A percentile compares a stretch with the other conserved stretches of the same genome.
These are phyloP conservation scores for Enteromius radiatus DNA, from an alignment of 2,797 vertebrate genomes.

Conservation along the genomic window DNA sequence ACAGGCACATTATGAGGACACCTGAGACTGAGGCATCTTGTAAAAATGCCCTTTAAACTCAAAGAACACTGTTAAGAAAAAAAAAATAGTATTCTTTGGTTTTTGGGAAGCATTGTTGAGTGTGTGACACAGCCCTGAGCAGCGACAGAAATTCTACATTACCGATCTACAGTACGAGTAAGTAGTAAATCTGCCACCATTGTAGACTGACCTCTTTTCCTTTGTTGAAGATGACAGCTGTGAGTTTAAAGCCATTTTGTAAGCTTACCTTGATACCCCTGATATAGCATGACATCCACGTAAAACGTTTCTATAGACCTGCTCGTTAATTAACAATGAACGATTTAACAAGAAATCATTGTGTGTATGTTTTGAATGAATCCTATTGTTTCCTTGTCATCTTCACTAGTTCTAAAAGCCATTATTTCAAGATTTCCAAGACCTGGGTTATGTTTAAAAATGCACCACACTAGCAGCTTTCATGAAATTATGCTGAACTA, in stretches of 20 bases:
- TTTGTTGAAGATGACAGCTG: neutral
- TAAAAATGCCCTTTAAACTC: too few relatives aligned
- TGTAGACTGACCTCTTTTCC: neutral
- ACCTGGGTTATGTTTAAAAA: conserved; percentile 63
- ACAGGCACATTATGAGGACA: too few relatives aligned
- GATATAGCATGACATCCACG: neutral
- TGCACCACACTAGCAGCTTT: conserved; percentile 61
- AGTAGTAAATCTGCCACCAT: neutral
- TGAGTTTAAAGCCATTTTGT: neutral
- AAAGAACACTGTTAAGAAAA: too few relatives aligned
- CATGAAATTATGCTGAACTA: conserved; percentile 60
- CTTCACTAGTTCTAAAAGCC: neutral
- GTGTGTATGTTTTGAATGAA: neutral
- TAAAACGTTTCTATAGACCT: neutral
- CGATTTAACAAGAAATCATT: neutral
- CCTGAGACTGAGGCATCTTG: too few relatives aligned
- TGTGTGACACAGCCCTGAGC: neutral
- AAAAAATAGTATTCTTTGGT: neutral
- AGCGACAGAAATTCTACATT: too few relatives aligned
- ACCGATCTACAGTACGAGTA: neutral
- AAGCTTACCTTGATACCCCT: neutral
- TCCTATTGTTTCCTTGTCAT: conserved; percentile 2
- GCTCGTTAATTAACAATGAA: neutral
- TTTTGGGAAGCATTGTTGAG: neutral
- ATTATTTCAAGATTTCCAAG: conserved; percentile 50